These are phyloP conservation scores for Lichenostomus cassidix DNA, from an alignment of 2,113 vertebrate genomes.

Conservation along the genomic window DNA sequence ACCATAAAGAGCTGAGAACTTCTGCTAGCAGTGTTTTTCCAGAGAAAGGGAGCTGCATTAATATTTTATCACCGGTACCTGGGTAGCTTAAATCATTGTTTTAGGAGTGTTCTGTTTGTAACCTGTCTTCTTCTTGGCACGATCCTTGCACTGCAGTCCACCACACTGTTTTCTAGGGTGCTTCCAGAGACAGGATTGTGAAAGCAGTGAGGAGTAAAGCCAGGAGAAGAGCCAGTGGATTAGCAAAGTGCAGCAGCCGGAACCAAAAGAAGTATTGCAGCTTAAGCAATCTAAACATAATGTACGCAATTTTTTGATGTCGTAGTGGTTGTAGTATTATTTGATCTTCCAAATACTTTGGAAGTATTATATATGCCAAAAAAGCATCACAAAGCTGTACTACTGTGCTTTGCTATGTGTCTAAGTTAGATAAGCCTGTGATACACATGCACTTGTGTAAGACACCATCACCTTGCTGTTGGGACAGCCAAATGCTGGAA, in stretches of 20 bases:
- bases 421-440: background rate
- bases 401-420: background rate
- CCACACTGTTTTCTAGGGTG: background rate
- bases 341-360: background rate
- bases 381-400: background rate
- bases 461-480: background rate
- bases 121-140: background rate
- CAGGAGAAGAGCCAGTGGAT: background rate
- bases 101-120: background rate
- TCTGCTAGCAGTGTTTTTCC: background rate
- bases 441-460: background rate
- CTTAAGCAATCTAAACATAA: background rate
- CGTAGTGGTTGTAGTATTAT: fast-evolving
- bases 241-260: background rate
- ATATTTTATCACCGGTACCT: background rate
- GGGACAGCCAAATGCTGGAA: background rate
- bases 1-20: background rate
- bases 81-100: background rate
- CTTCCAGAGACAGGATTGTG: background rate
- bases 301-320: background rate
- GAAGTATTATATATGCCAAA: background rate
- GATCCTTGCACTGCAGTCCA: background rate
- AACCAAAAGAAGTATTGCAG: background rate
- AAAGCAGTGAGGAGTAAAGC: background rate
- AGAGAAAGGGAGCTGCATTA: background rate